A percentile compares a stretch with the other conserved stretches of the same genome.
Conservation (phyloP, 1,140 invertebrate genomes). For the Drosophila rufa region DNA sequence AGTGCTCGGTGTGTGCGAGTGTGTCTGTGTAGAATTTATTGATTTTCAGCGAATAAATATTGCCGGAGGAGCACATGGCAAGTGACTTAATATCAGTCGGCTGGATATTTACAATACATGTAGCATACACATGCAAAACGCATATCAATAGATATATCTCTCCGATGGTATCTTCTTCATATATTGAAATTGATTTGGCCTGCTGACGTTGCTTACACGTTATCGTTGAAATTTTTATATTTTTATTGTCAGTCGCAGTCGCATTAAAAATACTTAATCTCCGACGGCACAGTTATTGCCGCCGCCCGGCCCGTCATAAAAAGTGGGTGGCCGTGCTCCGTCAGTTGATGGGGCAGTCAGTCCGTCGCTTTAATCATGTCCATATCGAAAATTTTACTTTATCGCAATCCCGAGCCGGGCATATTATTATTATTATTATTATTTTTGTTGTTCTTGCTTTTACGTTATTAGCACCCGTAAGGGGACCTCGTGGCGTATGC, state of each 20-base stretch:
- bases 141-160: conserved; percentile 33
- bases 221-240: conserved; percentile 83
- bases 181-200: conserved; percentile 79
- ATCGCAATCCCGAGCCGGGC: conserved; percentile 58
- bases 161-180: conserved; percentile 21
- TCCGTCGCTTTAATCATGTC: conserved; percentile 68
- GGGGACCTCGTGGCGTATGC: conserved; percentile 73
- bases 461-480: conserved; percentile 82
- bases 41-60: conserved; percentile 69
- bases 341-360: conserved; percentile 30
- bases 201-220: conserved; percentile 56
- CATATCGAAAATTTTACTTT: conserved; percentile 83
- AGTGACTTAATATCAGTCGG: conserved; percentile 59
- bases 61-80: conserved; percentile 58
- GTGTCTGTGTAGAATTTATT: conserved; percentile 62
- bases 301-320: conserved; percentile 37
- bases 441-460: conserved; percentile 65
- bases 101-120: conserved; percentile 46
- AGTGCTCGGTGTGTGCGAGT: conserved; percentile 22
- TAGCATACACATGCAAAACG: conserved; percentile 40
- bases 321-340: conserved; percentile 7
- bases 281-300: conserved; percentile 67
- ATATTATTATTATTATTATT: conserved; percentile 69
- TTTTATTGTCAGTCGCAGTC: conserved; percentile 75
- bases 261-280: conserved; percentile 84